Conservation (phyloP, 2,797 vertebrate species). For the Oreochromis grahami region DNA sequence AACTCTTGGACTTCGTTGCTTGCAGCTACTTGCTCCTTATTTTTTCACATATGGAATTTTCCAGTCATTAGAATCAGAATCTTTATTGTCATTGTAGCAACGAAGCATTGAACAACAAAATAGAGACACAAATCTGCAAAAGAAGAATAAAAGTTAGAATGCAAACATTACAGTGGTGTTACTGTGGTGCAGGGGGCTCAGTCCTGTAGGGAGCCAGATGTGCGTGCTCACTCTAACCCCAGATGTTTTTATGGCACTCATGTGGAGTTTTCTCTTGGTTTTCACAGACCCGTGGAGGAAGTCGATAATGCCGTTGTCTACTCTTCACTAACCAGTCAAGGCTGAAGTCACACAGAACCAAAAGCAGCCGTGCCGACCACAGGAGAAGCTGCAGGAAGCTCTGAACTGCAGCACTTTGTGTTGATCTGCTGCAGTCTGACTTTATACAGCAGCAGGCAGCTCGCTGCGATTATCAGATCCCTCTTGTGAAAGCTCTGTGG, state of each 20-base stretch:
- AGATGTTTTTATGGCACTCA: not conserved
- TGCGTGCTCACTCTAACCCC: not conserved
- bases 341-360: not conserved
- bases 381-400: not conserved
- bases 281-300: not conserved
- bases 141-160: not conserved
- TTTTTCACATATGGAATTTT: not conserved
- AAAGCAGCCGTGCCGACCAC: not conserved
- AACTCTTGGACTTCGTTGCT: accelerated
- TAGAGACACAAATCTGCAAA: not conserved
- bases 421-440: not conserved
- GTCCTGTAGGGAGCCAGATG: not conserved
- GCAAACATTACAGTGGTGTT: not conserved
- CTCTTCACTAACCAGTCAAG: not conserved
- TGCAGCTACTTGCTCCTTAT: not conserved
- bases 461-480: accelerated
- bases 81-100: not conserved
- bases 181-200: not conserved
- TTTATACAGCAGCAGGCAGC: not conserved
- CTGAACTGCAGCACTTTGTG: not conserved
- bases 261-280: not conserved
- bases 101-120: not conserved
- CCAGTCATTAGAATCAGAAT: not conserved
- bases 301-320: not conserved
- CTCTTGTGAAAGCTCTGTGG: not conserved